A percentile compares a stretch with the other conserved stretches of the same genome.
These are phyloP conservation scores for Phalloptychus januarius DNA, from an alignment of 2,797 vertebrate species.

Conservation along the genomic window DNA sequence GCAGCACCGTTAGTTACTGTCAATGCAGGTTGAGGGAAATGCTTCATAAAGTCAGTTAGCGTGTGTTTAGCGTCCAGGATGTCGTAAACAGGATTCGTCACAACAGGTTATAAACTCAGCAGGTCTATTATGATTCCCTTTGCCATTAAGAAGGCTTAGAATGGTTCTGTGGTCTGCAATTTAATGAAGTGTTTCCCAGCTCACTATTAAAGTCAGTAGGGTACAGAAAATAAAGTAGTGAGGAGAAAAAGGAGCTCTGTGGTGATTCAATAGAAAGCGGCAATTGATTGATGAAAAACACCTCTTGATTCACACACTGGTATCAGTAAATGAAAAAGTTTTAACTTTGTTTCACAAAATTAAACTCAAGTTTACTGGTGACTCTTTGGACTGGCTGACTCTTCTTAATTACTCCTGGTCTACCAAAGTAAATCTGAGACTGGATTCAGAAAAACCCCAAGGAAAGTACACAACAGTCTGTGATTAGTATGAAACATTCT, in stretches of 20 bases:
- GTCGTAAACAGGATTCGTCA: background rate
- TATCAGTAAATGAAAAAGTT: background rate
- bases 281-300: background rate
- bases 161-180: background rate
- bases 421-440: too few species aligned
- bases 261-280: background rate
- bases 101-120: background rate
- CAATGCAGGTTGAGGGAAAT: background rate
- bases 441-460: too few species aligned
- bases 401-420: too few species aligned
- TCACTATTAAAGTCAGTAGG: background rate
- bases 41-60: background rate
- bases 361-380: too few species aligned
- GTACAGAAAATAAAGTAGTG: background rate
- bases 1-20: background rate
- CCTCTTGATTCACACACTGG: background rate
- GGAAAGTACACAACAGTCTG: too few species aligned
- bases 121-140: background rate
- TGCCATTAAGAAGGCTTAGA: background rate
- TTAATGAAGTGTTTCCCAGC: background rate
- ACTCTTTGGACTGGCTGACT: too few species aligned
- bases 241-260: background rate
- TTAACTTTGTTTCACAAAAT: too few species aligned
- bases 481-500: too few species aligned
- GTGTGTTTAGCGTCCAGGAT: background rate